Evolutionary conservation across 2,113 vertebrate genomes (phyloP).

Genomic region (Microcebus tavaratra): DNA sequence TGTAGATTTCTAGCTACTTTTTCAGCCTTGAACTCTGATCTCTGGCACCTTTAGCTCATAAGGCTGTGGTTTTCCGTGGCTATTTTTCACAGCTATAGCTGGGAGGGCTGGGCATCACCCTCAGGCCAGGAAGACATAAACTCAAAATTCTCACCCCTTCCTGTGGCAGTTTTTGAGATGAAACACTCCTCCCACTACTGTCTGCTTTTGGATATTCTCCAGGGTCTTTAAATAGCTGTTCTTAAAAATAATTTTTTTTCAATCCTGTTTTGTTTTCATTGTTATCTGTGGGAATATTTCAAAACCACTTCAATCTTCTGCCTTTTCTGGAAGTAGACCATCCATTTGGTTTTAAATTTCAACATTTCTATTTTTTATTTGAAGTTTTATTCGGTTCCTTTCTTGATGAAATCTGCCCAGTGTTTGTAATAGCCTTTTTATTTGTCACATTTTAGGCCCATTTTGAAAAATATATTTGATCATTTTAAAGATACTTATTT

Average conservation of each 20-base stretch:
- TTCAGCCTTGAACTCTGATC: constrained; percentile 51
- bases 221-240: constrained; percentile 2
- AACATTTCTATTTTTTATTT: constrained; percentile 19
- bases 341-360: constrained; percentile 2
- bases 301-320: neutral
- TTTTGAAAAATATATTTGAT: neutral
- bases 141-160: constrained; percentile 45
- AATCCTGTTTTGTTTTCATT: constrained; percentile 34
- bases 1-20: constrained; percentile 41
- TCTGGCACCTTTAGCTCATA: neutral
- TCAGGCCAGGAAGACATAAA: constrained; percentile 23
- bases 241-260: neutral
- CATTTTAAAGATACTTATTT: neutral
- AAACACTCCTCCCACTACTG: neutral
- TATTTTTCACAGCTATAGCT: neutral
- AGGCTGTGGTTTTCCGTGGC: constrained; percentile 38
- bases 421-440: constrained; percentile 15
- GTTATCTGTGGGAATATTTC: neutral
- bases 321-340: neutral
- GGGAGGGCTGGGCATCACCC: neutral
- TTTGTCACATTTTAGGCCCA: neutral
- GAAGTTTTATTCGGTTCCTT: constrained; percentile 11
- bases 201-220: constrained; percentile 41
- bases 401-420: constrained; percentile 8
- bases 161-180: constrained; percentile 43